Base-by-base conservation (phyloP, 37 sponge, comb jelly and placozoan genomes). In the Cladorhizidae sp. region DNA sequence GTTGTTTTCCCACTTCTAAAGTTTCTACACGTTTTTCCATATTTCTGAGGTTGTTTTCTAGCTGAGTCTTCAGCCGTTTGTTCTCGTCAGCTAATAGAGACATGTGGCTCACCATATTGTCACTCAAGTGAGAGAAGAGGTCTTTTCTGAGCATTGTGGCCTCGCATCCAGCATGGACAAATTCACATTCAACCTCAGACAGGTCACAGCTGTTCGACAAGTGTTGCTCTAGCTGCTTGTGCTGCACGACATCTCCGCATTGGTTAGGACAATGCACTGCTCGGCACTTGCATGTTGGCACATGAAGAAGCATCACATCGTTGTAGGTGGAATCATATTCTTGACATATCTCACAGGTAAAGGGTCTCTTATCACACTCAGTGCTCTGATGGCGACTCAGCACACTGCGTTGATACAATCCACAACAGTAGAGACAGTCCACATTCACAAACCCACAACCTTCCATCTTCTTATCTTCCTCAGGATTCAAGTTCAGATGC, bases 241-340 rank as follows among this genome's bases (percentile, higher is more conserved):
- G 68, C 29, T 79, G 39, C 23, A 79, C 22, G 17, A 33, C 32
- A 38, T 31, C 68, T 32, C 67, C 67, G 65, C 79, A 78, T n/a
- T 57, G 18, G 57, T 81, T 81, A 72, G 82, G 72, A 57, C 82
- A 81, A 26, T 72, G 32, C 35, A 81, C 73, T 41, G 73, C 51
- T 32, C 33, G 32, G 40, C 39, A 55, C 41, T n/a, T 39, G 58
- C 82, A 81, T 25, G n/a, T 3, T 57, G 64, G 62, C 12, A n/a
- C 5, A 42, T 81, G 82, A 49, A 23, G 18, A 18, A 23, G 25
- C 36, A 72, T 72, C 7, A 83, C 75, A 15, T 75, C 75, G 12
- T 58, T 58, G 54, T 52, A 62, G 18, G 74, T 73, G 32, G 74
- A 73, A 1, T 73, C 50, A 41, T 62, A 73, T 9, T 64, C 71